A percentile compares a stretch with the other conserved stretches of the same genome.
Conservation (phyloP, 2,888 invertebrate species). For the Xestobium rufovillosum region DNA sequence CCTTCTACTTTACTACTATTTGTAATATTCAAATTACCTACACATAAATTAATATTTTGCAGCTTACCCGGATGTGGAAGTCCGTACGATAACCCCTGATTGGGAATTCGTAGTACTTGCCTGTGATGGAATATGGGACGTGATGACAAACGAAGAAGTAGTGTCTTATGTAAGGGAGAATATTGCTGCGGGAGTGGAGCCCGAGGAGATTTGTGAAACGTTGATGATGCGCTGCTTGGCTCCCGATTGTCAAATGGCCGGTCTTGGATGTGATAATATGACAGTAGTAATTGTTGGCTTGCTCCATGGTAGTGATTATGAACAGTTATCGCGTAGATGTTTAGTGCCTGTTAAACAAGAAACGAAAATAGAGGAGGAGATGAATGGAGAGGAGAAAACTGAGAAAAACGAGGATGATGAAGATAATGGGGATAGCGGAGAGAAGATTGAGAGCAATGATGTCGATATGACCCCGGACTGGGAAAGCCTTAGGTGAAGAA, state of each 20-base stretch:
- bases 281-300: conserved; percentile 88
- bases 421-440: too few species aligned
- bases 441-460: too few species aligned
- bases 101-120: conserved; percentile 96
- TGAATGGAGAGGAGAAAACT: conserved; percentile 12
- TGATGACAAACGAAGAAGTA: conserved; percentile 91
- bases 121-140: conserved; percentile 99
- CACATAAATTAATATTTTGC: too few species aligned
- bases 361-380: conserved; percentile 4
- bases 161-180: conserved; percentile 81
- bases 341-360: conserved; percentile 7
- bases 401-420: conserved; percentile 14
- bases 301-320: conserved; percentile 50
- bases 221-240: conserved; percentile 92
- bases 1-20: too few species aligned
- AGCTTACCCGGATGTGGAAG: conserved; percentile 92
- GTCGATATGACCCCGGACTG: too few species aligned
- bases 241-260: conserved; percentile 94
- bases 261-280: conserved; percentile 99
- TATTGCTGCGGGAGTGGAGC: conserved; percentile 75
- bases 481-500: too few species aligned
- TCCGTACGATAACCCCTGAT: conserved; percentile 70
- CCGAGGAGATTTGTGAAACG: conserved; percentile 93
- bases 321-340: conserved; percentile 39
- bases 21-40: too few species aligned